A percentile compares a stretch with the other conserved stretches of the same genome.
Conservation (phyloP, 1,140 invertebrate species). For the Plectrocnemia conspersa region DNA sequence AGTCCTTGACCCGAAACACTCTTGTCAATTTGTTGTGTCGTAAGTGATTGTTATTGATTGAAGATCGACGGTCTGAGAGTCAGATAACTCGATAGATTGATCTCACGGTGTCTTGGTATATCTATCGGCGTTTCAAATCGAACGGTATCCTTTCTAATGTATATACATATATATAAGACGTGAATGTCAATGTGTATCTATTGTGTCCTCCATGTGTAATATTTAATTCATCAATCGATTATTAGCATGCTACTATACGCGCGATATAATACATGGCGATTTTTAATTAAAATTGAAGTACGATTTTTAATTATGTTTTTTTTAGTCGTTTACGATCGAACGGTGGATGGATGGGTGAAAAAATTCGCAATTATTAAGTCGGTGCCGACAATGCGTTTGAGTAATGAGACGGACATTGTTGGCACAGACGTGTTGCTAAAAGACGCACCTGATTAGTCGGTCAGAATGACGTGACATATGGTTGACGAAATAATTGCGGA, state of each 20-base stretch:
- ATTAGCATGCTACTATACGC: slow-evolving; percentile 3
- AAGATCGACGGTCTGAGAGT: slow-evolving; percentile 22
- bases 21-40: slow-evolving; percentile 36
- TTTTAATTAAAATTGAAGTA: slow-evolving; percentile 36
- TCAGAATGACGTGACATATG: no score
- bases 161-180: slow-evolving; percentile 27
- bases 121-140: slow-evolving; percentile 16
- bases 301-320: slow-evolving; percentile 36
- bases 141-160: slow-evolving; percentile 28
- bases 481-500: no score
- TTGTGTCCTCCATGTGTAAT: slow-evolving; percentile 31
- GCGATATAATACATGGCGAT: slow-evolving; percentile 17
- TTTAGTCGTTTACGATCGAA: slow-evolving; percentile 30
- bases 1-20: no score
- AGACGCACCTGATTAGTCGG: no score
- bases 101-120: slow-evolving; percentile 18
- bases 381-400: no score
- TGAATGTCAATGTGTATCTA: slow-evolving; percentile 8
- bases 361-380: no score
- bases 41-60: slow-evolving; percentile 35
- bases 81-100: not conserved
- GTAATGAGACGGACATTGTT: no score
- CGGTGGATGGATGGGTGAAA: not conserved
- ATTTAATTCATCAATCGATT: slow-evolving; percentile 18
- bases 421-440: no score